Conservation (phyloP, 2,888 invertebrate genomes). For the Epinotia brunnichana region DNA sequence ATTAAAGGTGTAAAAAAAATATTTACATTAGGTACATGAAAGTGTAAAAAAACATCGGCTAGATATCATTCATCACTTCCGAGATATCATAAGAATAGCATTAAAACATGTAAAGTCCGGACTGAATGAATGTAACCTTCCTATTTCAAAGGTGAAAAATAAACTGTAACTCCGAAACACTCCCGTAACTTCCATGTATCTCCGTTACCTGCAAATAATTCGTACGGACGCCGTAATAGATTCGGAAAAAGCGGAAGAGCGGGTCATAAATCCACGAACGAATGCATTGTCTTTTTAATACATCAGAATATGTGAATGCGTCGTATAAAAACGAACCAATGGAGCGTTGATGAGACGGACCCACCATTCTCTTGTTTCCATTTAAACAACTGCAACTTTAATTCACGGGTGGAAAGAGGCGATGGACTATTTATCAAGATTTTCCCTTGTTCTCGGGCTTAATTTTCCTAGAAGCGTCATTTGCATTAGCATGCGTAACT, state of each 20-base stretch:
- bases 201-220: slow-evolving; percentile 70
- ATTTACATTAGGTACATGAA: too few species aligned
- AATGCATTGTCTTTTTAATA: slow-evolving; percentile 53
- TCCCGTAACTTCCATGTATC: slow-evolving; percentile 54
- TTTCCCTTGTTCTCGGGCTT: too few species aligned
- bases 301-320: slow-evolving; percentile 57
- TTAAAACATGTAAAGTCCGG: background rate
- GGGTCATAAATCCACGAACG: slow-evolving; percentile 66
- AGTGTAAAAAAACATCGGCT: too few species aligned
- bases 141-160: background rate
- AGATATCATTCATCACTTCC: too few species aligned
- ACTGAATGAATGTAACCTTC: background rate
- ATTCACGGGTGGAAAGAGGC: slow-evolving; percentile 63
- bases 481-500: too few species aligned
- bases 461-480: too few species aligned
- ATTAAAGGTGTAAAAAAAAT: too few species aligned
- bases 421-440: slow-evolving; percentile 46
- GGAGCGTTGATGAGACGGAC: slow-evolving; percentile 64
- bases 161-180: slow-evolving; percentile 20
- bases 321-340: slow-evolving; percentile 67
- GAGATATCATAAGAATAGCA: too few species aligned
- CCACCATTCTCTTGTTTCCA: slow-evolving; percentile 77
- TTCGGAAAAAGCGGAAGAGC: slow-evolving; percentile 71
- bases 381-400: slow-evolving; percentile 79
- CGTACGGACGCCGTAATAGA: slow-evolving; percentile 69